These are phyloP conservation scores for Apamea anceps DNA, from an alignment of 2,888 invertebrate genomes.

Conservation along the genomic window DNA sequence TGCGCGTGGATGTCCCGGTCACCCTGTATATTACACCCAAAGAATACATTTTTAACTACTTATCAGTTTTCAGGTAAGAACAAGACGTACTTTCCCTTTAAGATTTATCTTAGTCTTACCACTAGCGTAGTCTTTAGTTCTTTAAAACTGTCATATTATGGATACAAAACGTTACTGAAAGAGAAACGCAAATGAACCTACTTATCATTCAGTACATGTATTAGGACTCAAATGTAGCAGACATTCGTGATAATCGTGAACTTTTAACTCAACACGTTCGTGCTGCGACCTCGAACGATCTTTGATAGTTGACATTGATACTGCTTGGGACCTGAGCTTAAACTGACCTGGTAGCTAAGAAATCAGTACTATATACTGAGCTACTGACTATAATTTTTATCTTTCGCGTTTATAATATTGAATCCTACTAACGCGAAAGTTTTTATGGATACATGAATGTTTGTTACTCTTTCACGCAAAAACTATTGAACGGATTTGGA, in stretches of 20 bases:
- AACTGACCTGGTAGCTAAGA: background rate
- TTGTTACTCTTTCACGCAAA: no score
- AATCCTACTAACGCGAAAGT: no score
- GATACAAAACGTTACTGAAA: slow-evolving; percentile 3
- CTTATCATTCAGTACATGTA: slow-evolving; percentile 35
- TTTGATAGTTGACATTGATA: slow-evolving; percentile 45
- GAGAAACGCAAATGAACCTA: slow-evolving; percentile 19
- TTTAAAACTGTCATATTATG: background rate
- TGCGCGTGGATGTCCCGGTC: no score
- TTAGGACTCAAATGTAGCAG: slow-evolving; percentile 23
- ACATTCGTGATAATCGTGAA: slow-evolving; percentile 49
- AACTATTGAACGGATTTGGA: no score
- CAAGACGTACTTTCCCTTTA: no score
- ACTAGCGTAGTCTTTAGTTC: background rate
- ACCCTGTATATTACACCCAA: no score
- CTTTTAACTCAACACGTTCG: slow-evolving; percentile 50
- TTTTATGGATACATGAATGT: no score
- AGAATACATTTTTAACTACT: background rate
- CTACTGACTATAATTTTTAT: no score
- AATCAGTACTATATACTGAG: background rate
- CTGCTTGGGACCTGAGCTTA: background rate
- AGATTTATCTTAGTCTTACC: no score
- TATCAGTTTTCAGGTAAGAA: background rate
- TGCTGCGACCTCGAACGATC: slow-evolving; percentile 34
- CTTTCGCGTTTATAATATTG: no score